Evolutionary conservation across 2,113 vertebrate genomes (phyloP), one percentile per base, ranked within the genome.

Genomic region (Chitala chitala): DNA sequence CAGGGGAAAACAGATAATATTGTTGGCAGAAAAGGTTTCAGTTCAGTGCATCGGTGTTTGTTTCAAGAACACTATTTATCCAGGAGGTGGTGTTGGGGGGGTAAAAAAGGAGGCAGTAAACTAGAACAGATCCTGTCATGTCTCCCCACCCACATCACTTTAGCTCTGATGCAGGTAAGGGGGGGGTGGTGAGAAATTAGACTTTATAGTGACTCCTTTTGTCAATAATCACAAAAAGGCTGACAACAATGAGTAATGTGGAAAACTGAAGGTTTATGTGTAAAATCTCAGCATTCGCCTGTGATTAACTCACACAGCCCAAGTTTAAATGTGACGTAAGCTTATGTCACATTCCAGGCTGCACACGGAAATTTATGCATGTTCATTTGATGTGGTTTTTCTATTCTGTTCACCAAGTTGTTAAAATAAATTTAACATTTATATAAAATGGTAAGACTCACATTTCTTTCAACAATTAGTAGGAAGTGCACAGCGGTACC

Each of bases 21-120:
- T 72, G 78, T 77, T 83, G 79, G 78, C 77, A 61, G 68, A 71
- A 55, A 58, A 6, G 75, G 80, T 76, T 78, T 77, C 75, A 81
- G 75, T 78, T 79, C 77, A 80, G 42, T 78, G 80, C 75, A 78
- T 73, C 72, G 59, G 73, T 65, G 68, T 80, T 75, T 81, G 76
- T n/a, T n/a, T n/a, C n/a, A 83, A 83, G 75, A 74, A 73, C 76
- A 64, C 78, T 76, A 78, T 78, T 81, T 78, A 77, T 74, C 79
- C 73, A 70, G 73, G 75, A 68, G 58, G 75, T 69, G 75, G 64
- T 48, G 66, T 75, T 75, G n/a, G 5, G 0, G 40, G 64, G 69
- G 73, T 77, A 78, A 80, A 72, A 65, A 72, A 33, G 44, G 59
- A 77, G 79, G 82, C 82, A 80, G 40, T 33, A 56, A 66, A 80